Conservation (phyloP, 2,888 invertebrate species). For the Leptinotarsa juncta region DNA sequence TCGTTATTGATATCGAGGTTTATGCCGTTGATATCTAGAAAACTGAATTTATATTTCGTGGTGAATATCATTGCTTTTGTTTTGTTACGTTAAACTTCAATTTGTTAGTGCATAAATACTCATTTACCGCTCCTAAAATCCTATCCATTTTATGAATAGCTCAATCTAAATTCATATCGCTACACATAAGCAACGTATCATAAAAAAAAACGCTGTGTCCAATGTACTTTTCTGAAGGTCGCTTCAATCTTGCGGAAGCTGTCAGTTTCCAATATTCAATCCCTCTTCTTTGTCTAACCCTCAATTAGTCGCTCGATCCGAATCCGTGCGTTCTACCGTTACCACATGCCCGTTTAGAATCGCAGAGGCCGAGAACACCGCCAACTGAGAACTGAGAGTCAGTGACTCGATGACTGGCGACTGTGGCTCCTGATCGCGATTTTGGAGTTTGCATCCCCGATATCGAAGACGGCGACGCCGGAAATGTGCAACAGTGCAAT, state of each 20-base stretch:
- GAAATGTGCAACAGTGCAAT: slow-evolving; percentile 33
- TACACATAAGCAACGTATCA: too few species aligned
- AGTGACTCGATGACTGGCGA: slow-evolving; percentile 58
- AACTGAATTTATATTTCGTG: too few species aligned
- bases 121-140: too few species aligned
- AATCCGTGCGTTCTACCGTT: slow-evolving; percentile 47
- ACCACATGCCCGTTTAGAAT: slow-evolving; percentile 44
- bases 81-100: too few species aligned
- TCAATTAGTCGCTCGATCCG: slow-evolving; percentile 36
- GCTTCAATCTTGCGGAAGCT: background rate
- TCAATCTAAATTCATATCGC: too few species aligned
- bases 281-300: slow-evolving; percentile 39
- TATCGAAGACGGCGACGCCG: slow-evolving; percentile 27
- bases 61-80: too few species aligned
- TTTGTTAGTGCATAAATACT: too few species aligned
- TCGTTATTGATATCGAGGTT: too few species aligned
- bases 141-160: too few species aligned
- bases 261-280: background rate
- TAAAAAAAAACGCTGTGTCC: too few species aligned
- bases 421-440: slow-evolving; percentile 49
- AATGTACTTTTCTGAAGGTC: too few species aligned
- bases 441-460: slow-evolving; percentile 32
- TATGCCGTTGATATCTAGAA: too few species aligned
- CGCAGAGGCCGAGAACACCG: slow-evolving; percentile 55
- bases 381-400: slow-evolving; percentile 50